phyloP scores from a whole-genome alignment of 2,113 vertebrate genomes.

The Arvicanthis niloticus region DNA sequence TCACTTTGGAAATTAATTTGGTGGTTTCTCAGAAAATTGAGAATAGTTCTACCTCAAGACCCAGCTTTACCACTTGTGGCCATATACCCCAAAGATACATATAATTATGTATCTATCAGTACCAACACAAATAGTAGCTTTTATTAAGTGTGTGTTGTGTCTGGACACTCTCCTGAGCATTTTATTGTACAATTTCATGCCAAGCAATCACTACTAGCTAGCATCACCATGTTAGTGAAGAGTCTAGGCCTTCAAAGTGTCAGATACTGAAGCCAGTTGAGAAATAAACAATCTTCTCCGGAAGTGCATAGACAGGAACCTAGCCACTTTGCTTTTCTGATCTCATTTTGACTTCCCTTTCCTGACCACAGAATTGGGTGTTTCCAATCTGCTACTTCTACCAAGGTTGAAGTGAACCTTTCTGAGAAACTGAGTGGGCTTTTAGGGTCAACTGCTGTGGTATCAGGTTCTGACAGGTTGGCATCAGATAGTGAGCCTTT shows the following conservation, averaged over 20 bases:
- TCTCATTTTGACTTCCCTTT: not conserved
- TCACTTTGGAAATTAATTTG: too few species aligned
- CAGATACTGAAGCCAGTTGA: not conserved
- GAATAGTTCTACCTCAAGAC: too few species aligned
- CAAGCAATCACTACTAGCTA: not conserved
- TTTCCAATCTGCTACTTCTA: not conserved
- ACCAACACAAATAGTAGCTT: not conserved
- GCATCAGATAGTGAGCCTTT: not conserved
- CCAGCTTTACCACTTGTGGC: too few species aligned
- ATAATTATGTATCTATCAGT: not conserved
- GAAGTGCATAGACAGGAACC: not conserved
- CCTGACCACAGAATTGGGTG: not conserved
- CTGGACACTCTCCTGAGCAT: too few species aligned
- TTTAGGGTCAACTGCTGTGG: not conserved
- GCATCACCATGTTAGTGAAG: not conserved
- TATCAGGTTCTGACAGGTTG: not conserved
- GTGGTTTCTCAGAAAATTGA: too few species aligned
- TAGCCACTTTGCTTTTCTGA: not conserved
- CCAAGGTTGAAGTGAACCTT: not conserved
- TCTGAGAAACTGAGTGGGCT: too few species aligned
- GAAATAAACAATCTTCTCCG: not conserved
- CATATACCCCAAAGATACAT: too few species aligned
- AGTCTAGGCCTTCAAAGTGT: not conserved
- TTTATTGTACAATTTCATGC: not conserved
- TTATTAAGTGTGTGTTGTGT: not conserved